phyloP scores from a whole-genome alignment of 2,113 vertebrate species.

The Zosterops hypoxanthus region DNA sequence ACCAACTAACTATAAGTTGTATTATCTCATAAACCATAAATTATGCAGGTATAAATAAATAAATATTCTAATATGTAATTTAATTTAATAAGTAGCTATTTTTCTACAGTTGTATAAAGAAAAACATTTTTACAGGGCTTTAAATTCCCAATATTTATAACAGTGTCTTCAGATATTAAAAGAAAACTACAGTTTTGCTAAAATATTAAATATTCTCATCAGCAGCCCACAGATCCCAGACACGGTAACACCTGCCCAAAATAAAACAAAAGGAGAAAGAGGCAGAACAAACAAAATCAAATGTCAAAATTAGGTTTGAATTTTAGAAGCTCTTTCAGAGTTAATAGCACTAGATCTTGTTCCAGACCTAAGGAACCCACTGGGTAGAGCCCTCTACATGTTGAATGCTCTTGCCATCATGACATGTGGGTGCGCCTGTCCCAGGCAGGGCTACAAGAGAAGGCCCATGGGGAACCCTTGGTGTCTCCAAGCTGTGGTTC shows the following conservation, averaged over 20 bases:
- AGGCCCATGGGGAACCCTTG: accelerated
- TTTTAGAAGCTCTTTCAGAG: not conserved
- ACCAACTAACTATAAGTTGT: not conserved
- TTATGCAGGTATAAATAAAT: not conserved
- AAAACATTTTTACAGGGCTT: not conserved
- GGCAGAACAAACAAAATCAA: not conserved
- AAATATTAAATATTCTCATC: not conserved
- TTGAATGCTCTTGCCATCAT: accelerated
- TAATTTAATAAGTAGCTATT: not conserved
- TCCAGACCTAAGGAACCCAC: not conserved
- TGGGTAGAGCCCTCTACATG: not conserved
- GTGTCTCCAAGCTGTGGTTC: not conserved
- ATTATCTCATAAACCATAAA: not conserved
- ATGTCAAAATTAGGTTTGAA: not conserved
- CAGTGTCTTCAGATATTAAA: not conserved
- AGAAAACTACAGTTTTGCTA: not conserved
- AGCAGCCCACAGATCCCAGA: not conserved
- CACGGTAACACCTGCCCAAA: not conserved
- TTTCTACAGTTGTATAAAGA: not conserved
- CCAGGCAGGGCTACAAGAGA: not conserved
- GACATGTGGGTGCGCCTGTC: accelerated
- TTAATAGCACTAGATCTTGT: not conserved
- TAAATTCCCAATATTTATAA: not conserved
- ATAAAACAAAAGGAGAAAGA: not conserved
- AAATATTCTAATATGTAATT: not conserved